Base-by-base conservation (phyloP, 2,888 invertebrate genomes). In the Rhyacophila evoluta region DNA sequence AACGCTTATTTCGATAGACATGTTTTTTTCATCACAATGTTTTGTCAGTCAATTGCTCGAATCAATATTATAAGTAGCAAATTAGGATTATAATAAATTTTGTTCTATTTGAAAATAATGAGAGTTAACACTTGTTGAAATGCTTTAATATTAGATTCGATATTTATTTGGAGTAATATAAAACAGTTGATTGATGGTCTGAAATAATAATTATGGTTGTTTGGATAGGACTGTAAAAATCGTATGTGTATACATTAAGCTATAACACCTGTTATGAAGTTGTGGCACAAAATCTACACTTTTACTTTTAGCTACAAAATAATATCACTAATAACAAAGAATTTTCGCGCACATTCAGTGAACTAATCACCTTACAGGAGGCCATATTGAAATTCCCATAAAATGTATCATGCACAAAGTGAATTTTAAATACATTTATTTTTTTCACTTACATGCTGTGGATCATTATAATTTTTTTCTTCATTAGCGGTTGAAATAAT, bases 301-400 rank as follows among this genome's bases (percentile, higher is more conserved):
- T 72, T 72, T 72, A 72, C 72, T 72, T 72, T 72, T 72, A 15
- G 12, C 12, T 25, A 12, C 15, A 33, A 72, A 72, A 72, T 27
- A 55, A 55, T 19, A 8, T 33, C 19, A 8, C 19, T 55, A 19
- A 55, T 55, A 55, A 55, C 55, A 55, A 25, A 55, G 55, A 55
- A 55, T 55, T 55, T 55, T 55, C 55, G 12, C 55, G 55, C 55
- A 8, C 55, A 19, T 55, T 55, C 19, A 55, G 55, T 55, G 1
- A 55, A 55, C 55, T 55, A 55, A 55, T 25, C 19, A 55, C 55
- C 55, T 15, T 10, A 10, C 55, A 55, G 19, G 55, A 55, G 55
- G 55, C 19, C 55, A 55, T 19, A 19, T 55, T 55, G 55, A 19
- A 55, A 19, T 55, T 19, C 15, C 19, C 2, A 15, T 19, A 25